phyloP scores from a whole-genome alignment of 1,140 invertebrate genomes.

The Bombus balteatus region DNA sequence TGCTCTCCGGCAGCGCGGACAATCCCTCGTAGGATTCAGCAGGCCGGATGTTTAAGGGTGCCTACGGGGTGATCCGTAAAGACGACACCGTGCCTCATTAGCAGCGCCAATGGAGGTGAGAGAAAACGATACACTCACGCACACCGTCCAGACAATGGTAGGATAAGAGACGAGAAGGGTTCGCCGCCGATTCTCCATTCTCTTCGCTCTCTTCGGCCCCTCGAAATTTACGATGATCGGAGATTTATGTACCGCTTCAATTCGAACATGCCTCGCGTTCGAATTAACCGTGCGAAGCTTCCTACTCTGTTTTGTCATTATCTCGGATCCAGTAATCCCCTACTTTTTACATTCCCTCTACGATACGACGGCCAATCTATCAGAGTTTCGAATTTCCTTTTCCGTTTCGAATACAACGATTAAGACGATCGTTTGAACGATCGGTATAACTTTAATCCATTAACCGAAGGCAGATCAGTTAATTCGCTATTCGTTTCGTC shows the following conservation, averaged over 20 bases:
- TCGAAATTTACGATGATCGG: slow-evolving; percentile 50
- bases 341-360: too few species aligned
- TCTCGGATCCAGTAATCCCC: neutral
- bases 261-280: slow-evolving; percentile 26
- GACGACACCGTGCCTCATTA: slow-evolving; percentile 60
- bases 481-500: too few species aligned
- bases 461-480: too few species aligned
- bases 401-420: too few species aligned
- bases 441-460: too few species aligned
- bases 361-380: too few species aligned
- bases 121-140: slow-evolving; percentile 40
- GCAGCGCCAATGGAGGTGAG: slow-evolving; percentile 36
- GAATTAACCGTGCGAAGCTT: slow-evolving; percentile 32
- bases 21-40: slow-evolving; percentile 25
- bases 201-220: neutral
- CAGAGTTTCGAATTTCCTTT: too few species aligned
- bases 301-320: slow-evolving; percentile 19
- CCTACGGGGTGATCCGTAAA: slow-evolving; percentile 63
- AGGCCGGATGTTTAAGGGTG: slow-evolving; percentile 43
- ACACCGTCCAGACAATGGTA: slow-evolving; percentile 29
- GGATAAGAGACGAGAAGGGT: neutral
- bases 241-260: slow-evolving; percentile 44
- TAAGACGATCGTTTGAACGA: too few species aligned
- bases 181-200: neutral
- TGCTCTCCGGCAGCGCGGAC: neutral